Evolutionary conservation across 2,888 invertebrate genomes (phyloP), one percentile per base, ranked within the genome.

Genomic region (Autographa gamma): DNA sequence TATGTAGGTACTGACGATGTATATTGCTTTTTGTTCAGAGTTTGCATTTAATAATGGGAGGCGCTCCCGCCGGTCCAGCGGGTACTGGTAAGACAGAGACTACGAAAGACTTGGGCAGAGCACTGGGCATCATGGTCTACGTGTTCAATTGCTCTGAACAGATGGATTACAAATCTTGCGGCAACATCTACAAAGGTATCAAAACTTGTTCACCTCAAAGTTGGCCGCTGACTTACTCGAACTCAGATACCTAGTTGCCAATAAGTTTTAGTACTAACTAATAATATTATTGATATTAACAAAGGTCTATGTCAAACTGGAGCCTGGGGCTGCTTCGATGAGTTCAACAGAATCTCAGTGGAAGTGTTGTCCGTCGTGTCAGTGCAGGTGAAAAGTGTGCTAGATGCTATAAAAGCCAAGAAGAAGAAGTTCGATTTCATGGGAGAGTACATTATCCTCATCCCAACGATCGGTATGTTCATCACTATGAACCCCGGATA

Each of bases 401-500:
- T 98, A 74, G 99, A 99, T 90, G 98, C 99, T 13, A 98, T 99
- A 72, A 98, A 98, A 90, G 96, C 96, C 59, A 97, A 98, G 86
- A 98, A 98, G 91, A 93, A 96, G 72, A 96, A 96, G 75, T 99
- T 99, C 86, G 97, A 97, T 83, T 98, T 99, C 91, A 96, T 98
- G 92, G 99, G 98, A 0, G 98, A 98, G 86, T 96, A 96, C 67
- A 98, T 99, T 67, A 90, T 93, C 32, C 92, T 99, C 16, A 96
- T 97, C 62, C 95, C 97, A 0, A 98, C 98, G 0, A 97, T 98
- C 54, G 99, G 99, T 2, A 97, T 99, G 94, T 99, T 99, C 87
- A 99, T 99, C 72, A 99, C 99, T 0, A 99, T 99, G 99, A 99
- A 99, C 93, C 99, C 99, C 0, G 99, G 99, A 19, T 99, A 99